Evolutionary conservation across 2,888 invertebrate genomes (phyloP), one percentile per base, ranked within the genome.

Genomic region (Leptinotarsa haldemani): DNA sequence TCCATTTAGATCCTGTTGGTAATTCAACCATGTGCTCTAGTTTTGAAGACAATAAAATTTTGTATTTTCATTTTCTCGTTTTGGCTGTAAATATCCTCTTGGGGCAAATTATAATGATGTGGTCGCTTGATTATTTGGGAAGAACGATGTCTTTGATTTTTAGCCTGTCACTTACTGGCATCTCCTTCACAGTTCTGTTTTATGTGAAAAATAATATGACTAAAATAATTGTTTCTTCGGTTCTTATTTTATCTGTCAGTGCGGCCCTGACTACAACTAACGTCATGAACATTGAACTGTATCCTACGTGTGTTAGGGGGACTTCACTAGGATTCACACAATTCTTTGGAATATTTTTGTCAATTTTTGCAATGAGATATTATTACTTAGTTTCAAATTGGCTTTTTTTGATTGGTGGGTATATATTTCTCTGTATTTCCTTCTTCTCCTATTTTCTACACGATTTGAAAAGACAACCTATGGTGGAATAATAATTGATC

Each of bases 271-370:
- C 79, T 20, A 73, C 78, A 13, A 15, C 82, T 12, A 77, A 78
- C n/a, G 74, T 84, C 20, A 67, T 83, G 7, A 79, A 77, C 58
- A 77, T 83, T 46, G 84, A 84, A 74, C 69, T 75, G 0, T 83
- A 78, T 71, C 83, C 84, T 13, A 83, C 83, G 50, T 82, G 79
- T 47, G 53, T 83, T 50, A 80, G 82, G 22, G 79, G 80, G 7
- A 81, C 81, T 3, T 75, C 81, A 9, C 76, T 77, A 61, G 80
- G 78, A 13, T 71, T 80, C 0, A 74, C 78, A 16, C 80, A 72
- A 67, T 74, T 80, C 52, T 47, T 70, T 0, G 77, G 73, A 13
- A 61, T 74, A 9, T 5, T 77, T 22, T 18, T 71, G 25, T 72
- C 74, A 13, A 64, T 77, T 40, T 64, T 78, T 15, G 22, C 71